These are phyloP conservation scores for Xiphophorus hellerii DNA, from an alignment of 2,113 vertebrate species.

Conservation along the genomic window DNA sequence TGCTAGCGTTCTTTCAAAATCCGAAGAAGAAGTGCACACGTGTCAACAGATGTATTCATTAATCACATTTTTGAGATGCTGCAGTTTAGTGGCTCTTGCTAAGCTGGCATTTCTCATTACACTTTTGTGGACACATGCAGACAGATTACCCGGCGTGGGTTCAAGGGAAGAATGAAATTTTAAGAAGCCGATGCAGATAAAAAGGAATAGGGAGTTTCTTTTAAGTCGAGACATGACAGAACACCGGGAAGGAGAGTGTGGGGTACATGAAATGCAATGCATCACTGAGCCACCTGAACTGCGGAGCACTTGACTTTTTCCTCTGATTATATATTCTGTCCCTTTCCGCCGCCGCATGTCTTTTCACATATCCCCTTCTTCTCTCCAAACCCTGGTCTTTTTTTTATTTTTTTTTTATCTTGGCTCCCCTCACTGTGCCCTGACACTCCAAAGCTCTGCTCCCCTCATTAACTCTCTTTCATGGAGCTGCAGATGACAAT, in stretches of 20 bases:
- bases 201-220: background rate
- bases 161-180: background rate
- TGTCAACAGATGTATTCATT: background rate
- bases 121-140: background rate
- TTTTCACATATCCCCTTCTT: conserved; percentile 21
- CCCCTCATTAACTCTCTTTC: conserved; percentile 77
- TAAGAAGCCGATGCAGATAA: conserved; percentile 1
- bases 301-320: conserved; percentile 39
- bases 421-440: conserved; percentile 62
- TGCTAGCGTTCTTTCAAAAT: background rate
- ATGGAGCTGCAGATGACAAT: conserved; percentile 73
- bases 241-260: conserved; percentile 9
- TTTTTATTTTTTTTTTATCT: conserved; percentile 28
- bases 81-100: background rate
- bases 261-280: conserved; percentile 47
- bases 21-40: background rate
- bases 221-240: conserved; percentile 13
- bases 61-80: background rate
- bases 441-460: conserved; percentile 74
- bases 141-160: background rate
- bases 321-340: conserved; percentile 39
- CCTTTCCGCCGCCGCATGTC: conserved; percentile 15
- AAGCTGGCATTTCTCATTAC: background rate
- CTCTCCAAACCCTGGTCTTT: conserved; percentile 13
- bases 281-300: conserved; percentile 28